Base-by-base conservation (phyloP, 2,888 invertebrate species). In the Cantharis rustica region DNA sequence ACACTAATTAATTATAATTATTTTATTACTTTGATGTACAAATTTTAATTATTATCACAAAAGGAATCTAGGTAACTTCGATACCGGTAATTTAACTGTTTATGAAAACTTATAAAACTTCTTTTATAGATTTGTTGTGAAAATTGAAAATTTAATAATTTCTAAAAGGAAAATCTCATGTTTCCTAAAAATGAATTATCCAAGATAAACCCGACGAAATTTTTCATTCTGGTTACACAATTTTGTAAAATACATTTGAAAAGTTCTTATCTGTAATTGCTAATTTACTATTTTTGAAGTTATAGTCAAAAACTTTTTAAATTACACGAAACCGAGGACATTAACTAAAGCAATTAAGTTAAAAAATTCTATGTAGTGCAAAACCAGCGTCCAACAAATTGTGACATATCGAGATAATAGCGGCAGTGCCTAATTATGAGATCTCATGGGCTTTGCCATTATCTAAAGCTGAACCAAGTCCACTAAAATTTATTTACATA, bases 321-420 rank as follows among this genome's bases (percentile, higher is more conserved):
- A 47, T 47, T 47, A 47, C 47, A 47, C 47, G 7, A 47, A 47
- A n/a, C 47, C 9, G 47, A 47, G 47, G 13, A 47, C 47, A 47
- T 47, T 47, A 47, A 75, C 71, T 68, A 71, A 17, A 17, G 66
- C 61, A 11, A 71, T 75, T 71, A 75, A 75, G 71, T 75, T 68
- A 26, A 31, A 72, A 72, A 75, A 69, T 69, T 63, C 63, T 61
- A 64, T 17, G 71, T 23, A 31, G 23, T 69, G 61, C 70, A 31
- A 70, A 31, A 66, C 16, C 69, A 69, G 68, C 69, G 72, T 69
- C 68, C 72, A 69, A 68, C 75, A 71, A 71, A 75, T 75, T 75
- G 75, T 72, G 75, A 75, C 68, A 69, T 72, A 47, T 47, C 47
- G 47, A 47, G 68, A 71, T 68, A 75, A 68, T 68, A 75, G 70